Percentiles rank a stretch among this genome's conserved stretches.
These are phyloP conservation scores for Nomada ruficornis DNA, from an alignment of 2,888 invertebrate genomes.

Conservation along the genomic window DNA sequence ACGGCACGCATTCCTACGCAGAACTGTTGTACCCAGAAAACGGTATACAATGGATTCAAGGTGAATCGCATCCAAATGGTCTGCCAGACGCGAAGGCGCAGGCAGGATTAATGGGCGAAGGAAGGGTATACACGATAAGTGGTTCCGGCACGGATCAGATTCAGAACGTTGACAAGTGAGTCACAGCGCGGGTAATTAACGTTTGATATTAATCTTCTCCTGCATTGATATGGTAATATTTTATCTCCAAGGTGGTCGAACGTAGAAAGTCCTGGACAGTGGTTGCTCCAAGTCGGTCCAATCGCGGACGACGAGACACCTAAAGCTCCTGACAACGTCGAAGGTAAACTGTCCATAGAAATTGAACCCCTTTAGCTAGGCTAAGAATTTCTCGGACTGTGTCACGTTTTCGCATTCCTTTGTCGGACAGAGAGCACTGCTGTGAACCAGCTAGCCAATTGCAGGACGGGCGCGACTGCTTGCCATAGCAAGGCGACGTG, in stretches of 20 bases:
- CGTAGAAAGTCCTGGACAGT: conserved; percentile 92
- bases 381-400: background rate
- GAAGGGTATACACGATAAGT: conserved; percentile 90
- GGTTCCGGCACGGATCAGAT: conserved; percentile 97
- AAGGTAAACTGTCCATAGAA: conserved; percentile 70
- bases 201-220: conserved; percentile 27
- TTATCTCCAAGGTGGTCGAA: conserved; percentile 91
- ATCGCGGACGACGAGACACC: conserved; percentile 87
- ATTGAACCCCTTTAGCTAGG: no score
- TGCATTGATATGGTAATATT: conserved; percentile 12
- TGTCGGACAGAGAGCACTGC: conserved; percentile 48
- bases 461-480: conserved; percentile 88
- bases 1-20: conserved; percentile 93
- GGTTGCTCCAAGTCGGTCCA: conserved; percentile 94
- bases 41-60: conserved; percentile 97
- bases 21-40: conserved; percentile 94
- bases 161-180: conserved; percentile 91
- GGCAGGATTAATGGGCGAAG: conserved; percentile 95
- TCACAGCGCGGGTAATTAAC: conserved; percentile 32
- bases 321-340: conserved; percentile 87
- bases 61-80: conserved; percentile 90
- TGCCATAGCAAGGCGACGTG: conserved; percentile 94
- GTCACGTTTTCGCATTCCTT: background rate
- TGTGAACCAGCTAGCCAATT: conserved; percentile 81
- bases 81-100: conserved; percentile 96